phyloP scores from a whole-genome alignment of 2,797 vertebrate species.

The Morus bassanus region DNA sequence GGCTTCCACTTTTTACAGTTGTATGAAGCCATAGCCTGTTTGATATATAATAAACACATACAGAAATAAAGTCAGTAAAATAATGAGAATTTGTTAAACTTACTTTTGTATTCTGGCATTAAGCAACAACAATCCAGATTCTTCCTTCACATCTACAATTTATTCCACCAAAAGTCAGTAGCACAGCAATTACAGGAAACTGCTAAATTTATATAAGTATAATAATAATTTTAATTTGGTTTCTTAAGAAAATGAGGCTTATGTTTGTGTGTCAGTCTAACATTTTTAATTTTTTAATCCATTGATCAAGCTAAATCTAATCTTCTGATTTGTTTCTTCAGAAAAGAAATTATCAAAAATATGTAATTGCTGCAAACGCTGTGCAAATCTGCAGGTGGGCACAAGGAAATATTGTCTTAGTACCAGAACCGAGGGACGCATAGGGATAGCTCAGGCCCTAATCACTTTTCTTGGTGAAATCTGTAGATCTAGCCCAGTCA shows the following conservation, averaged over 20 bases:
- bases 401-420: background rate
- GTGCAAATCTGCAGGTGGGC: background rate
- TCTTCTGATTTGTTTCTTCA: background rate
- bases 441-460: background rate
- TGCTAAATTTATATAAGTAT: background rate
- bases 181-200: background rate
- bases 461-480: background rate
- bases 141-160: background rate
- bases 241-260: background rate
- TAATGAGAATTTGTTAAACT: background rate
- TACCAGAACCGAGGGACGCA: background rate
- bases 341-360: background rate
- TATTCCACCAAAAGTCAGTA: background rate
- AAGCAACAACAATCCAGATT: background rate
- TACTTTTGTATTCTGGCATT: background rate
- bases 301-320: background rate
- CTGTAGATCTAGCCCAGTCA: background rate
- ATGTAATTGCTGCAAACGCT: background rate
- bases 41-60: background rate
- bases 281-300: background rate
- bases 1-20: background rate
- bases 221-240: background rate
- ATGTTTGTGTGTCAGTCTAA: background rate
- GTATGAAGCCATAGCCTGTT: background rate
- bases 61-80: background rate